A percentile compares a stretch with the other conserved stretches of the same genome.
These are phyloP conservation scores for Aphaenogaster ashmeadi DNA, from an alignment of 1,140 invertebrate species.

Conservation along the genomic window DNA sequence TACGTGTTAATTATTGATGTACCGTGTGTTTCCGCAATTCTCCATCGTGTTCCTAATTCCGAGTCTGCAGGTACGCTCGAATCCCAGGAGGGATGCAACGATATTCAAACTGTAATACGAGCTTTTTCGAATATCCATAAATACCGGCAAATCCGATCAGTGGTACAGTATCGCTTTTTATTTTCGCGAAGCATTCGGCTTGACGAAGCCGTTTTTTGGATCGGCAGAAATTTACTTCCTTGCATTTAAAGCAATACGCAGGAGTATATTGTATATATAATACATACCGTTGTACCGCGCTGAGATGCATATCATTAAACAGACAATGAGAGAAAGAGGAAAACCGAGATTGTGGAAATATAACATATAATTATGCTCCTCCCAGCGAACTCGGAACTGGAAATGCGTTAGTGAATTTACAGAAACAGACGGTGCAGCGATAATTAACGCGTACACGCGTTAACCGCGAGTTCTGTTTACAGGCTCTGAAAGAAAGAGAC, in stretches of 20 bases:
- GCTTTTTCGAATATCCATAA: background rate
- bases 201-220: background rate
- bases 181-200: background rate
- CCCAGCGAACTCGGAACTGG: background rate
- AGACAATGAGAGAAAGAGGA: background rate
- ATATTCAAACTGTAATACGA: slow-evolving; percentile 24
- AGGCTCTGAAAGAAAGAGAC: background rate
- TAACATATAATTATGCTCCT: background rate
- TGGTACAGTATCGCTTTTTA: background rate
- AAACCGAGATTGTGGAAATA: background rate
- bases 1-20: slow-evolving; percentile 51
- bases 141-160: slow-evolving; percentile 20
- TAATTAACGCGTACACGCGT: background rate
- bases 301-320: background rate
- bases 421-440: background rate
- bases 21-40: slow-evolving; percentile 7
- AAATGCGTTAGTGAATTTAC: slow-evolving; percentile 22
- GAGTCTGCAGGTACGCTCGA: background rate
- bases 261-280: background rate
- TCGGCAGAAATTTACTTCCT: slow-evolving; percentile 1
- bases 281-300: background rate
- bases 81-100: background rate
- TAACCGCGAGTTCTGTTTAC: background rate
- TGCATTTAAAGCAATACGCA: background rate
- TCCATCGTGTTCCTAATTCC: slow-evolving; percentile 3